phyloP scores from a whole-genome alignment of 2,113 vertebrate genomes.

The Microcebus lehilahytsara region DNA sequence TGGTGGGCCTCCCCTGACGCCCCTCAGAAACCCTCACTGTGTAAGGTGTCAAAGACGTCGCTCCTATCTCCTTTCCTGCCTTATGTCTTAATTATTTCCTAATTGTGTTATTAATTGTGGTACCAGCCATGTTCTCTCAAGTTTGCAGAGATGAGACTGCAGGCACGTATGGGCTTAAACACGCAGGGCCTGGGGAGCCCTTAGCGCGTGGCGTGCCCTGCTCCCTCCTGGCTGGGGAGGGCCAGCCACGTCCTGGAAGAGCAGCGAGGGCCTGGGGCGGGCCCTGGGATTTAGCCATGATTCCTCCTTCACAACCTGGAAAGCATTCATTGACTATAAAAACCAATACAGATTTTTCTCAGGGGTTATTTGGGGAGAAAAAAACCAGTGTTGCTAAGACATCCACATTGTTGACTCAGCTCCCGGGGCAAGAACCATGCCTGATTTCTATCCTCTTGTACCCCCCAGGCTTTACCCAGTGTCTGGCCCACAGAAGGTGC shows the following conservation, averaged over 20 bases:
- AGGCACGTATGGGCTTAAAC: fast-evolving
- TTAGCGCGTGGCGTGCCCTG: fast-evolving
- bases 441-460: neutral
- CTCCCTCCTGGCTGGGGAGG: neutral
- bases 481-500: neutral
- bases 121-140: fast-evolving
- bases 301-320: neutral
- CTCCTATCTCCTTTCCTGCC: no score
- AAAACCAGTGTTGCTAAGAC: neutral
- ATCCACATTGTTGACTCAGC: fast-evolving
- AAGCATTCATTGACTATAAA: neutral
- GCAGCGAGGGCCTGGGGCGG: neutral
- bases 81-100: neutral
- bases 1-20: neutral
- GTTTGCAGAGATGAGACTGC: no score
- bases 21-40: fast-evolving
- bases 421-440: neutral
- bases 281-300: neutral
- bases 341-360: neutral
- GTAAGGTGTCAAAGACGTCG: neutral
- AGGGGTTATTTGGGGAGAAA: neutral
- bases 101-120: fast-evolving
- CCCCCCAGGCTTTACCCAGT: neutral
- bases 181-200: neutral
- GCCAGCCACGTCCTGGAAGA: neutral